Evolutionary conservation across 2,113 vertebrate species (phyloP), one percentile per base, ranked within the genome.

Genomic region (Bubo scandiacus): DNA sequence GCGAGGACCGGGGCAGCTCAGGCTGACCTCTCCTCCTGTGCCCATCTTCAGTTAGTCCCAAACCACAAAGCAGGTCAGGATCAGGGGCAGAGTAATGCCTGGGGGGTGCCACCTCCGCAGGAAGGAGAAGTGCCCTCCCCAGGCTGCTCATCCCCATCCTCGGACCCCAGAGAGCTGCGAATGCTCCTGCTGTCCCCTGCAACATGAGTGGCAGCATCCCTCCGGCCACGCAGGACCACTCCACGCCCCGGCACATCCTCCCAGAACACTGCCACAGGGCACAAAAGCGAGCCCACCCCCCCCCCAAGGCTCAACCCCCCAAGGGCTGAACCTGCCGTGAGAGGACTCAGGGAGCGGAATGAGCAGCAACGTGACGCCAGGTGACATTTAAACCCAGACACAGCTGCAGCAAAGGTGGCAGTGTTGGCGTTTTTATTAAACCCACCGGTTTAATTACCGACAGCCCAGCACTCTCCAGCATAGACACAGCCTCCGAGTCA

Each of bases 161-260:
- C 3, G 2, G 34, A 13, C 11, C 21, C 34, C 5, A 1, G 11
- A 3, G 38, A 10, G 16, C 27, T 26, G 20, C 40, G 4, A 26
- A 25, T 2, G 4, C 25, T 26, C 54, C 55, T 0, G 19, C 5
- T 42, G 10, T 8, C 43, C 30, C 81, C 63, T 12, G 55, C 36
- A 25, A 11, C 2, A 2, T 0, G 2, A 21, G 9, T 3, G 2
- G 15, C 6, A 23, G 18, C 34, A 18, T 29, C 57, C 5, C 66
- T 47, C 51, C 10, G 52, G 43, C 55, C 62, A 36, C 1, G 12
- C 47, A 12, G 52, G 23, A 67, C n/a, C 5, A 0, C 30, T 40
- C 72, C 36, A 4, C 11, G 5, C 19, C 42, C 20, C 6, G 2
- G 36, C 54, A 4, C 36, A 3, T n/a, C 52, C 43, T 52, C 63